Evolutionary conservation across 1,140 invertebrate genomes (phyloP).

Genomic region (Calephelis nemesis): DNA sequence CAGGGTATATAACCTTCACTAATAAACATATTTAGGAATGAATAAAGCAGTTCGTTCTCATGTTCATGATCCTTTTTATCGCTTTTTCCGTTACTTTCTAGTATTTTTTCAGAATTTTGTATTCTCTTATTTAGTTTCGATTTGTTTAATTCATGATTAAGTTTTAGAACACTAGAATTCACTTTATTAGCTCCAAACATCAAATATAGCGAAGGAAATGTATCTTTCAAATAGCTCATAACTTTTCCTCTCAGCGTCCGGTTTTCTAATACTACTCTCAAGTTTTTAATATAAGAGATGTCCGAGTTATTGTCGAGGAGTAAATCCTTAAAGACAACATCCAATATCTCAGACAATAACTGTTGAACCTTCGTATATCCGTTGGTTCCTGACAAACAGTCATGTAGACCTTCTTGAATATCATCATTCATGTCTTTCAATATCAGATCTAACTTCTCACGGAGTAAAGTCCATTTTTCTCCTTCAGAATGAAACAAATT

Average conservation of each 20-base stretch:
- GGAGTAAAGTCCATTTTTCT: slow-evolving; percentile 67
- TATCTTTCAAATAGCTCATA: slow-evolving; percentile 62
- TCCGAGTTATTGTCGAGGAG: slow-evolving; percentile 54
- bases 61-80: slow-evolving; percentile 28
- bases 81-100: slow-evolving; percentile 39
- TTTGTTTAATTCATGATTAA: slow-evolving; percentile 38
- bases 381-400: slow-evolving; percentile 71
- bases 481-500: slow-evolving; percentile 73
- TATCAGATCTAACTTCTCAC: slow-evolving; percentile 52
- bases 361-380: slow-evolving; percentile 70
- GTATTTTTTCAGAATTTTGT: slow-evolving; percentile 44
- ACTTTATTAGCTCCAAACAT: slow-evolving; percentile 48
- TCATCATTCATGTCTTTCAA: slow-evolving; percentile 49
- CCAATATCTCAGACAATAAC: slow-evolving; percentile 68
- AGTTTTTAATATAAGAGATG: slow-evolving; percentile 42
- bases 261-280: slow-evolving; percentile 46
- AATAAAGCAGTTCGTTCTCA: slow-evolving; percentile 42
- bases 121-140: slow-evolving; percentile 51
- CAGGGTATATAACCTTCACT: slow-evolving; percentile 67
- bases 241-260: slow-evolving; percentile 47
- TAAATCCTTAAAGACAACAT: slow-evolving; percentile 63
- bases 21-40: slow-evolving; percentile 51
- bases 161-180: slow-evolving; percentile 39
- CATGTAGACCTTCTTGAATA: slow-evolving; percentile 59
- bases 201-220: slow-evolving; percentile 65